A percentile compares a stretch with the other conserved stretches of the same genome.
Conservation (phyloP, 2,888 invertebrate genomes). For the Cantharis rustica region DNA sequence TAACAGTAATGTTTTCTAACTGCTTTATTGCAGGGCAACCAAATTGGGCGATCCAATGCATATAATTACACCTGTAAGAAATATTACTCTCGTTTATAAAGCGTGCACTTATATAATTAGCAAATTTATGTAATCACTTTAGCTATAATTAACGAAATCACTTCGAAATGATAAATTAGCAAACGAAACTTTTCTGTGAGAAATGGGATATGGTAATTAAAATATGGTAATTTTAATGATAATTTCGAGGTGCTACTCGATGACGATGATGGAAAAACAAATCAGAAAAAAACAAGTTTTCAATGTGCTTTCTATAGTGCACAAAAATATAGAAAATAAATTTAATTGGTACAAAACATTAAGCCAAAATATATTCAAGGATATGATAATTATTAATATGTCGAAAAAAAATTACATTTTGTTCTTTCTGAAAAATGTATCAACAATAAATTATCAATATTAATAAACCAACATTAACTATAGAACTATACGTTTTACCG, state of each 20-base stretch:
- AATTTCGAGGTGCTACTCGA: neutral
- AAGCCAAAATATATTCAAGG: no score
- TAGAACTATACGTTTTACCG: no score
- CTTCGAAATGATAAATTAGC: neutral
- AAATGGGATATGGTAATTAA: neutral
- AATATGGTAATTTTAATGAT: neutral
- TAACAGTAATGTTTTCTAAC: neutral
- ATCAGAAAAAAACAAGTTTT: no score
- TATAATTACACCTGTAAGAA: slow-evolving; percentile 5
- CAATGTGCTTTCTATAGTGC: no score
- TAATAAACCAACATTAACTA: no score
- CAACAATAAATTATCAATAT: no score
- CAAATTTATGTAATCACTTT: slow-evolving; percentile 11
- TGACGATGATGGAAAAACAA: no score
- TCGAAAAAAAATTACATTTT: no score
- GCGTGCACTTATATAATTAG: slow-evolving; percentile 4
- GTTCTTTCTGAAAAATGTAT: no score
- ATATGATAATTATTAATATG: no score
- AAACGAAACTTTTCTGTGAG: neutral
- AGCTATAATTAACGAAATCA: slow-evolving; percentile 4
- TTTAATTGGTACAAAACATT: no score
- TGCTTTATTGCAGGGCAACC: neutral
- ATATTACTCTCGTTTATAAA: neutral
- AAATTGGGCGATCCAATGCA: neutral
- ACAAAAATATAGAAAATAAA: no score